phyloP scores from a whole-genome alignment of 2,113 vertebrate genomes.

The Bolborhynchus lineola region DNA sequence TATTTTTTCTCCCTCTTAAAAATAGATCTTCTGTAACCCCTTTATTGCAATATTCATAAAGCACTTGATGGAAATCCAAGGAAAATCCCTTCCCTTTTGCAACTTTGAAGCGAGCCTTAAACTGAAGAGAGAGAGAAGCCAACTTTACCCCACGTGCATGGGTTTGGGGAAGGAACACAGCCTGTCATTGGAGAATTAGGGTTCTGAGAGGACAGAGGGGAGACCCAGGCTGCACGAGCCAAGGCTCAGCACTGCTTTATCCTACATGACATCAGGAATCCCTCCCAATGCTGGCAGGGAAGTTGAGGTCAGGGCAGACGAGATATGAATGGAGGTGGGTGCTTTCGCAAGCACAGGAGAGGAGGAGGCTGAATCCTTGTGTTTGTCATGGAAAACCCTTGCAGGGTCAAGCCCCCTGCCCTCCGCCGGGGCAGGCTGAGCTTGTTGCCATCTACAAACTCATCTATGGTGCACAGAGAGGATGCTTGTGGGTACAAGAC shows the following conservation, averaged over 20 bases:
- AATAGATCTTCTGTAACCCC: slow-evolving; percentile 55
- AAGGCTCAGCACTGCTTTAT: neutral
- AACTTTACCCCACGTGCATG: neutral
- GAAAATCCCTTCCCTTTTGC: slow-evolving; percentile 44
- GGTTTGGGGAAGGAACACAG: neutral
- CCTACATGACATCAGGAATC: neutral
- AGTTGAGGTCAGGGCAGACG: neutral
- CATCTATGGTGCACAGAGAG: neutral
- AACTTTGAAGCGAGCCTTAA: slow-evolving; percentile 20
- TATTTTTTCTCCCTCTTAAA: slow-evolving; percentile 59
- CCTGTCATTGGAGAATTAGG: neutral
- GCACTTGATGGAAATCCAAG: slow-evolving; percentile 23
- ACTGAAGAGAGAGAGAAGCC: neutral
- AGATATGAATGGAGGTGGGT: neutral
- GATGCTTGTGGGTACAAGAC: rapidly evolving
- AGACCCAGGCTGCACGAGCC: neutral
- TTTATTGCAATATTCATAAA: slow-evolving; percentile 58
- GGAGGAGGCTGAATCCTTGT: neutral
- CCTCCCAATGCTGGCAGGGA: neutral
- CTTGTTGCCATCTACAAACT: neutral
- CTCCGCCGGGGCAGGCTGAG: neutral
- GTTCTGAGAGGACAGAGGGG: neutral
- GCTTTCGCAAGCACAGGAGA: neutral
- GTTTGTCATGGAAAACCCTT: neutral
- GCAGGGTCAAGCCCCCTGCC: neutral